Evolutionary conservation across 2,888 invertebrate genomes (phyloP).

Genomic region (Cinara cedri): DNA sequence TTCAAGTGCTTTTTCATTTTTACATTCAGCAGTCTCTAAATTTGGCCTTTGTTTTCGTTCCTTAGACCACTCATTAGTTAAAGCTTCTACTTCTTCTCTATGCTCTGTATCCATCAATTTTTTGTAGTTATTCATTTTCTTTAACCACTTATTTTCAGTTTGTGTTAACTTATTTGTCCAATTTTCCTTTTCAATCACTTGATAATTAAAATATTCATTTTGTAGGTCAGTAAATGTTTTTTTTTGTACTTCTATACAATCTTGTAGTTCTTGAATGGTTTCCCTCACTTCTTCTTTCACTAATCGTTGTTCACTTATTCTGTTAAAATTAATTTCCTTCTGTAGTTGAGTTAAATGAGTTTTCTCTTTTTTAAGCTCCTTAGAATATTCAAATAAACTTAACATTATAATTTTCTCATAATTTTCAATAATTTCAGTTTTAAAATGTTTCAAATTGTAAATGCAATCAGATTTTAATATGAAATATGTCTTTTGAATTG

Average conservation of each 20-base stretch:
- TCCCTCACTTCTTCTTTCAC: conserved; percentile 39
- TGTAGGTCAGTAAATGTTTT: conserved; percentile 29
- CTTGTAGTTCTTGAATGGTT: conserved; percentile 48
- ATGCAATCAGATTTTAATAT: conserved; percentile 29
- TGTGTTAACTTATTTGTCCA: conserved; percentile 62
- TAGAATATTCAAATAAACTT: conserved; percentile 15
- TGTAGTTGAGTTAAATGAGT: conserved; percentile 10
- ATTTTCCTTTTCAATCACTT: conserved; percentile 59
- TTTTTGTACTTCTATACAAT: conserved; percentile 41
- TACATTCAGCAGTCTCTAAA: conserved; percentile 42
- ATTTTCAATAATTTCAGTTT: conserved; percentile 36
- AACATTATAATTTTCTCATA: conserved; percentile 15
- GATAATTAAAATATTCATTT: conserved; percentile 37
- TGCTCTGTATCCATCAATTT: conserved; percentile 59
- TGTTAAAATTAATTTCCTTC: conserved; percentile 40
- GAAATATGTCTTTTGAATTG: conserved; percentile 21
- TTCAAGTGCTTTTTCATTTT: conserved; percentile 46
- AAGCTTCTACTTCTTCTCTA: conserved; percentile 59
- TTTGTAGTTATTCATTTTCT: conserved; percentile 61
- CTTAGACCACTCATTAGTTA: conserved; percentile 63
- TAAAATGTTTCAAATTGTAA: conserved; percentile 29
- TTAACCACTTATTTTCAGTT: conserved; percentile 63
- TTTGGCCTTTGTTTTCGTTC: conserved; percentile 62
- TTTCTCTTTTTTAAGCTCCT: conserved; percentile 31
- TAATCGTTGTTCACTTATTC: conserved; percentile 31